Evolutionary conservation across 1,140 invertebrate species (phyloP).

Genomic region (Zaprionus lachaisei): DNA sequence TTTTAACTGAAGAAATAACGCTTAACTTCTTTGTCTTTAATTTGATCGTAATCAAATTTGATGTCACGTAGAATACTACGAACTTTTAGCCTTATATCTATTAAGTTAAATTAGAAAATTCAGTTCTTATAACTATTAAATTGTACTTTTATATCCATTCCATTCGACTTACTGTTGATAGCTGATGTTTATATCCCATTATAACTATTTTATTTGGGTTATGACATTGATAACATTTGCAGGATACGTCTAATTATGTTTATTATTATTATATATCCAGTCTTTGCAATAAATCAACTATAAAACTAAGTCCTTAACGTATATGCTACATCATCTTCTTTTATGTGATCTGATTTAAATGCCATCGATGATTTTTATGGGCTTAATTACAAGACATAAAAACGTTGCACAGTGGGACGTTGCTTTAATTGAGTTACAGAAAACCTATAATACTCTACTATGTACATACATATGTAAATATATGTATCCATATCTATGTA

Average conservation of each 20-base stretch:
- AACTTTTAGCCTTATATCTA: no score
- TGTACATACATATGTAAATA: constrained; percentile 4
- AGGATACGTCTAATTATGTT: not conserved
- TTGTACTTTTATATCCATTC: no score
- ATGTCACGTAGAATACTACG: no score
- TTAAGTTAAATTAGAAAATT: no score
- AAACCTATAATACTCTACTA: not conserved
- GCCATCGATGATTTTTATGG: not conserved
- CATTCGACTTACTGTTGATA: no score
- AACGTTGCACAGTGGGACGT: not conserved
- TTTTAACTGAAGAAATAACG: no score
- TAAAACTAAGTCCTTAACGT: no score
- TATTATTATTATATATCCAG: not conserved
- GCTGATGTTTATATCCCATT: not conserved
- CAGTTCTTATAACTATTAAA: no score
- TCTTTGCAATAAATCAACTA: not conserved
- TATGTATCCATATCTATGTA: constrained; percentile 15
- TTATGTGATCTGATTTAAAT: not conserved
- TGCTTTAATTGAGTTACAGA: not conserved
- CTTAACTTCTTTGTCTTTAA: no score
- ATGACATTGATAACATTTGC: not conserved
- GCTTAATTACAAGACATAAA: not conserved
- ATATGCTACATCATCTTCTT: not conserved
- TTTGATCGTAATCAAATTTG: no score
- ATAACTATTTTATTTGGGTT: not conserved